Base-by-base conservation (phyloP, 1,140 invertebrate species). In the Drosophila gunungcola region DNA sequence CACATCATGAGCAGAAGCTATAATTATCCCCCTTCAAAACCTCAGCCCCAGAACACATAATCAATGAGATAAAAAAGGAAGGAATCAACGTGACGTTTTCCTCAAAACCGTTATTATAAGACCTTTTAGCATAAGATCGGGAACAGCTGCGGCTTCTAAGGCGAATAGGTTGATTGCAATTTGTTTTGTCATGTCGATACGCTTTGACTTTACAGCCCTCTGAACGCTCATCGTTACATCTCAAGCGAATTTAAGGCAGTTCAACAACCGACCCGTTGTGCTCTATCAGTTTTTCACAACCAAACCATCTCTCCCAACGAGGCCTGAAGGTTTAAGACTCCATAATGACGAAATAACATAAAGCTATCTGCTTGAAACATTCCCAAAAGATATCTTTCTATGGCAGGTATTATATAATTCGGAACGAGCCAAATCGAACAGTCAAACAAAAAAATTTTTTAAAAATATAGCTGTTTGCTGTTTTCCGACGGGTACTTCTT, bases 181-280 rank as follows among this genome's bases (percentile, higher is more conserved):
- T 86, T 88, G 83, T 82, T 86, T 86, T 75, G 82, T 88, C 82
- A 86, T 68, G 82, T 78, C 83, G 82, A 85, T 85, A 86, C 75
- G 82, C 74, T 88, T 52, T 42, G 64, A 75, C 64, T 75, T 88
- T 72, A 86, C 72, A 75, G 73, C 62, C 72, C 45, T 34, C 46
- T 42, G 21, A 5, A 5, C 51, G 42, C 39, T 36, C 38, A 16
- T 43, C 11, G 25, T 2, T 51, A 36, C n/a, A 53, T 63, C 45
- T 48, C 69, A 16, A 48, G 46, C 55, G 27, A 53, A 61, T 42
- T 61, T 46, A 27, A 45, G 39, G 68, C 79, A 57, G 82, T 86
- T 86, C 78, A 88, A 86, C 88, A 88, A 82, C 83, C 82, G 57
- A 51, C 49, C 54, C 42, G 60, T 38, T 86, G 82, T 86, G 82